Evolutionary conservation across 2,888 invertebrate species (phyloP), one percentile per base, ranked within the genome.

Genomic region (Drosophila neonasuta): DNA sequence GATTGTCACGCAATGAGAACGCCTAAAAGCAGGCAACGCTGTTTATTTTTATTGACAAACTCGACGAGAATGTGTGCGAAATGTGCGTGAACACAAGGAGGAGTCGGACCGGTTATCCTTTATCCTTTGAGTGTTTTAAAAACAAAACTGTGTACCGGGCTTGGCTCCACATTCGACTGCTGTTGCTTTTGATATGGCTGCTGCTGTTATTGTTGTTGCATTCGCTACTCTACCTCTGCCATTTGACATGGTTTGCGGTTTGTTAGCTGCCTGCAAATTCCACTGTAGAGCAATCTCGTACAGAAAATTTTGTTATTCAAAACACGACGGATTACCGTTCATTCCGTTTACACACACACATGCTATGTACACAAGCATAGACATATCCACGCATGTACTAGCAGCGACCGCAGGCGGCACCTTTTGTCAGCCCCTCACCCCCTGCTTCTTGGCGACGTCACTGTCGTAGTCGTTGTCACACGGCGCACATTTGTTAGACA

Each of bases 321-420:
- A 88, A 87, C 86, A 87, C 88, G 86, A 87, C 87, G 68, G 83
- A 87, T 87, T 88, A 88, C 89, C 87, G 86, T 88, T 87, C 88
- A 80, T 88, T 87, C 86, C 86, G 88, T 71, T 83, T 79, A 86
- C 68, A 74, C 63, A 73, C 75, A 74, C 61, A 74, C 64, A 71
- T 49, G 62, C 50, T 24, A 36, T n/a, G 55, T 29, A 29, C n/a
- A 51, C 29, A 56, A 42, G 15, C 20, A 56, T 41, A 46, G 49
- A 45, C 34, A 46, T 49, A 54, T 15, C 10, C 52, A 60, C 55
- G 42, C 44, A 39, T 41, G 52, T 41, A 56, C 34, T 48, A 36
- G 64, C 49, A 50, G 51, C 64, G 67, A 77, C 80, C 78, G 66
- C 71, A 71, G 83, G 87, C 86, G 54, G 68, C 80, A 86, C 86